Conservation (phyloP, 2,888 invertebrate genomes). For the Orchesellides sinensis region DNA sequence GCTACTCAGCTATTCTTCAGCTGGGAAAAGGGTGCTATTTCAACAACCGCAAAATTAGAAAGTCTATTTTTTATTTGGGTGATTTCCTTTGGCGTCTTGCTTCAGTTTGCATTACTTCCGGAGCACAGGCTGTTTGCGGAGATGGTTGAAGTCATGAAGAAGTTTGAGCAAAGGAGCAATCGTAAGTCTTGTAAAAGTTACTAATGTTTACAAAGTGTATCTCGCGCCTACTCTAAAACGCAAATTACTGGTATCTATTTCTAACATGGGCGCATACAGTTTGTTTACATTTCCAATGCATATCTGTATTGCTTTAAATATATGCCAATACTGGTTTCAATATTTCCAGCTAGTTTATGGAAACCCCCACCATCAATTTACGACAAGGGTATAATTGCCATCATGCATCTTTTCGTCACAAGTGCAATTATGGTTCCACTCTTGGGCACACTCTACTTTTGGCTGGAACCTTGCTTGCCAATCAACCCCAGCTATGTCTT, state of each 20-base stretch:
- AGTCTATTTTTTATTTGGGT: slow-evolving; percentile 1
- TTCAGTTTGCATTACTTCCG: slow-evolving; percentile 1
- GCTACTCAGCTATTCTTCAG: not conserved
- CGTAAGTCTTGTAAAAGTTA: not conserved
- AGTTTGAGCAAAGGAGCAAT: not conserved
- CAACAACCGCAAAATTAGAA: not conserved
- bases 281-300: too few species aligned
- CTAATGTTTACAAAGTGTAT: not conserved
- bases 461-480: slow-evolving; percentile 7
- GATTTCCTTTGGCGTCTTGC: not conserved
- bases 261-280: not conserved
- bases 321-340: not conserved
- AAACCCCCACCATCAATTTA: not conserved
- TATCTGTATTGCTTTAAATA: not conserved
- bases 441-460: slow-evolving; percentile 19
- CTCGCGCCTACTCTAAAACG: too few species aligned
- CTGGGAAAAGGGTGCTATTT: not conserved
- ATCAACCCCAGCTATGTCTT: not conserved
- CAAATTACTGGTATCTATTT: too few species aligned
- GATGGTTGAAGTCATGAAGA: too few species aligned
- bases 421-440: not conserved
- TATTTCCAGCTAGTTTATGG: not conserved
- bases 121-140: too few species aligned
- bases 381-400: not conserved
- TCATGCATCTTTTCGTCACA: slow-evolving; percentile 10